Evolutionary conservation across 2,888 invertebrate species (phyloP), one percentile per base, ranked within the genome.

Genomic region (Dione vanillae): DNA sequence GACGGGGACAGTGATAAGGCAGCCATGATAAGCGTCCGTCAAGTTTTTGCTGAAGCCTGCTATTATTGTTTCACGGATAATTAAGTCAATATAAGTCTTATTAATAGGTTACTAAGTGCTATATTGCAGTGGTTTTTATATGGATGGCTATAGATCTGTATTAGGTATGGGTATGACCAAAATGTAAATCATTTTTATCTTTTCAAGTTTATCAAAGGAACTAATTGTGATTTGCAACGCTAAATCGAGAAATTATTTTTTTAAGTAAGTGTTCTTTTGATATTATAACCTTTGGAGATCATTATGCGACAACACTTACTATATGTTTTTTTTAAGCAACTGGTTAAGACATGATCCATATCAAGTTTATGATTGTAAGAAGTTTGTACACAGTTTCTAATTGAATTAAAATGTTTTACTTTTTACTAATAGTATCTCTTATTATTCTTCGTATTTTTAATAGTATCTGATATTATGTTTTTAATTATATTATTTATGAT

Each of bases 41-140:
- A 78, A 72, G 74, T 84, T 85, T 84, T 85, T 84, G 80, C 74
- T 67, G 69, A 73, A 71, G 71, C 54, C 73, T 74, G 75, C 75
- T 75, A 77, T 77, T 75, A 70, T 74, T 74, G 62, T 68, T 41
- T 35, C 43, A 68, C 11, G 41, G 20, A 52, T 10, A 41, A 54
- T 64, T 20, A 59, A 67, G 10, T 47, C 58, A 73, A 74, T 78
- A 80, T 67, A 12, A 49, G 12, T 58, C 54, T 40, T 74, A 69
- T 9, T 8, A 0, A 0, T 0, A 47, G 10, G 5, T 0, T 0
- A 3, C 65, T 69, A 74, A 51, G n/a, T 47, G 5, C 3, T 69
- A 67, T 66, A 54, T 67, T 74, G 3, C 14, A 27, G 19, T 67
- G 40, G 11, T 10, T 45, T 66, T 52, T 62, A 16, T 35, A 58